phyloP scores from a whole-genome alignment of 2,113 vertebrate species.

The Cyanistes caeruleus region DNA sequence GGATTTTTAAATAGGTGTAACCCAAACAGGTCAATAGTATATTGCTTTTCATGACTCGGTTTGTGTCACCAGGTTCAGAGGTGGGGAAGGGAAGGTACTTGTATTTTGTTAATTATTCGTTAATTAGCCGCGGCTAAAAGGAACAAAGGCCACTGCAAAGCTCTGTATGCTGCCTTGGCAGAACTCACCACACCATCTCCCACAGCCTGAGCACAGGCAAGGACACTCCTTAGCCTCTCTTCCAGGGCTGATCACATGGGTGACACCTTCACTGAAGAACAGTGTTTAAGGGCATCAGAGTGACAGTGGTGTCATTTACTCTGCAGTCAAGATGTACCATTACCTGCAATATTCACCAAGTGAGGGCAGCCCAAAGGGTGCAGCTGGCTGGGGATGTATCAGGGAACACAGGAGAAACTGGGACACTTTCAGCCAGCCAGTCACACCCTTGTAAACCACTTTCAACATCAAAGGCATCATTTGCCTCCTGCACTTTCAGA shows the following conservation, averaged over 20 bases:
- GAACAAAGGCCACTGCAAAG: not conserved
- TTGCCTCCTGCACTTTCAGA: not conserved
- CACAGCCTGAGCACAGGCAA: not conserved
- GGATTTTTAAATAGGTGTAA: not conserved
- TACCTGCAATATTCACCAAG: not conserved
- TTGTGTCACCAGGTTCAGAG: not conserved
- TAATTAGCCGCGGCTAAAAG: not conserved
- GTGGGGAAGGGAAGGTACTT: not conserved
- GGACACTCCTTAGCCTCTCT: not conserved
- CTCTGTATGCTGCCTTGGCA: not conserved
- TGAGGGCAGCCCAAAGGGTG: not conserved
- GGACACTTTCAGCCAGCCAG: not conserved
- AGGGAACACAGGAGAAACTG: not conserved
- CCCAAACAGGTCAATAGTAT: not conserved
- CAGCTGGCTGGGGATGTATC: not conserved
- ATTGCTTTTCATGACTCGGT: not conserved
- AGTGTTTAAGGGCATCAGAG: not conserved
- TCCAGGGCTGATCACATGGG: fast-evolving
- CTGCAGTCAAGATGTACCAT: not conserved
- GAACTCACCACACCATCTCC: not conserved
- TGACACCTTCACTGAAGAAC: not conserved
- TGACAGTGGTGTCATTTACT: too few species aligned
- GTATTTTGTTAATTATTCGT: not conserved
- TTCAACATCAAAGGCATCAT: not conserved
- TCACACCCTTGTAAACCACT: not conserved